Evolutionary conservation across 1,140 invertebrate genomes (phyloP).

Genomic region (Batillaria attramentaria): DNA sequence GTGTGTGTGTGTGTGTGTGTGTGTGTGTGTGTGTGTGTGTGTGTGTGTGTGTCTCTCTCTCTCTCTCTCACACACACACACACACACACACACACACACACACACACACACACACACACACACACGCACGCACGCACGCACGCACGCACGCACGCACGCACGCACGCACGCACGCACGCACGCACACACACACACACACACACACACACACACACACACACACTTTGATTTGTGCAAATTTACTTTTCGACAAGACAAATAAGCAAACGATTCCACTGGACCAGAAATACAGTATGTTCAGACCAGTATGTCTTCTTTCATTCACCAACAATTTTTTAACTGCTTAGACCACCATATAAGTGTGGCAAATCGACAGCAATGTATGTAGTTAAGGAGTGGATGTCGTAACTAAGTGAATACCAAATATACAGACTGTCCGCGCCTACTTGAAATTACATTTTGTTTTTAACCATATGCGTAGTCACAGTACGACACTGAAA

Average conservation of each 20-base stretch:
- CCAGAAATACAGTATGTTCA: background rate
- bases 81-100: background rate
- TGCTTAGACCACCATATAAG: background rate
- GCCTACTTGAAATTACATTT: no score
- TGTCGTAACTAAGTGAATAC: constrained; percentile 7
- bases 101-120: constrained; percentile 2
- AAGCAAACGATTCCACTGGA: background rate
- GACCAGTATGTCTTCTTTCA: background rate
- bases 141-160: background rate
- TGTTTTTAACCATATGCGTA: no score
- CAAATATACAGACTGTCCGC: no score
- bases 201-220: constrained; percentile 12
- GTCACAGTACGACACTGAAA: no score
- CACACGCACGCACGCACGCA: background rate
- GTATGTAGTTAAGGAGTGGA: background rate
- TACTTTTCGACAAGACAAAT: background rate
- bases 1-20: no score
- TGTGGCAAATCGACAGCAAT: background rate
- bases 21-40: no score
- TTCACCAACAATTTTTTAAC: background rate
- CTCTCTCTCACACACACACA: background rate
- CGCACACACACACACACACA: background rate
- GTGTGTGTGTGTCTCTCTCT: no score
- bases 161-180: background rate
- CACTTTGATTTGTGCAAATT: background rate